These are phyloP conservation scores for Pseudochirops cupreus DNA, from an alignment of 2,797 vertebrate genomes.

Conservation along the genomic window DNA sequence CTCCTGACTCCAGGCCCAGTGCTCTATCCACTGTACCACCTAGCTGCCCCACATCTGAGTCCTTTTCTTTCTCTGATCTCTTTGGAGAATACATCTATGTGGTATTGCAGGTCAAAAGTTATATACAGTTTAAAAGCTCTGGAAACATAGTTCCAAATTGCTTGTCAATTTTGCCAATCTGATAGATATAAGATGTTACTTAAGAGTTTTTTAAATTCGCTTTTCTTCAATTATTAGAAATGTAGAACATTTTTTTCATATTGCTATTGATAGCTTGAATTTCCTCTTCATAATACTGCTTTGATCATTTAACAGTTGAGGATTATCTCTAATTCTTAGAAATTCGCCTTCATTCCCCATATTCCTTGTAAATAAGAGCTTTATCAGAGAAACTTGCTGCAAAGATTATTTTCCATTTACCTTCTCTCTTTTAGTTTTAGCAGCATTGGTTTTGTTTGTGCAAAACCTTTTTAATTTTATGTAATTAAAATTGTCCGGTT, in stretches of 20 bases:
- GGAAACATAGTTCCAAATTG: background rate
- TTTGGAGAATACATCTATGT: background rate
- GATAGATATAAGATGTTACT: background rate
- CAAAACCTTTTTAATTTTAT: background rate
- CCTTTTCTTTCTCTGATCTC: background rate
- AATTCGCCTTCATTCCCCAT: background rate
- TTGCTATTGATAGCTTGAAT: background rate
- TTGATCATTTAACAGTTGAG: background rate
- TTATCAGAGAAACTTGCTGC: background rate
- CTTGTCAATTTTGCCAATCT: background rate
- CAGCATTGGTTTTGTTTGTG: background rate
- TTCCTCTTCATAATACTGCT: background rate
- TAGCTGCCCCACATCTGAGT: background rate
- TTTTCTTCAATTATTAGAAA: background rate
- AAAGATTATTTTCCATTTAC: background rate
- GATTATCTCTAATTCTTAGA: background rate
- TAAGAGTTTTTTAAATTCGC: background rate
- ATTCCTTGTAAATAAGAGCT: background rate
- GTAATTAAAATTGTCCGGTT: background rate
- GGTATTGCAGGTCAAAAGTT: background rate
- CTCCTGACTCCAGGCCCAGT: background rate
- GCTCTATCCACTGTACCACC: background rate
- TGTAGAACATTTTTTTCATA: background rate
- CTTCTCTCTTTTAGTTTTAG: background rate
- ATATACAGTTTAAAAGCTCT: background rate